Base-by-base conservation (phyloP, 2,797 vertebrate genomes). In the Rhinella marina region DNA sequence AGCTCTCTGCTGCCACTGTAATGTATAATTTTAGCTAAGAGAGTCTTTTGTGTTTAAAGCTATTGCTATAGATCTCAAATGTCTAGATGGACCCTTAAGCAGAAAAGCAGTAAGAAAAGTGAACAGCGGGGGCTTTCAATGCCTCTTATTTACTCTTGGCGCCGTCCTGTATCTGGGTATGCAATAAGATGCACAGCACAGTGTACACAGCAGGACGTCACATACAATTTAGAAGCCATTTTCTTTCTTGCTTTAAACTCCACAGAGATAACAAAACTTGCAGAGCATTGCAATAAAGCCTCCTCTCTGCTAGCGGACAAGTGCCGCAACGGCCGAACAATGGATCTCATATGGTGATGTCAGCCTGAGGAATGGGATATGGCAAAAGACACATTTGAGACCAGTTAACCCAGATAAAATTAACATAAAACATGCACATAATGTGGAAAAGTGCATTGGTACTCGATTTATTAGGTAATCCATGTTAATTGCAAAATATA, bases 121-220 rank as follows among this genome's bases (percentile, higher is more conserved):
- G 75, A 88, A 62, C 82, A 80, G 87, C 82, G 25, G 80, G 82
- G 72, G 70, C 56, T 64, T 64, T 62, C 23, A 56, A 77, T 83
- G 76, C 59, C 59, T 62, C 56, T 85, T 88, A 85, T 88, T 88
- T 84, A 88, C 77, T 81, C 76, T 59, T 25, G 77, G 82, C 57
- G 10, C n/a, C 66, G 13, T 80, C 82, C 68, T 73, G 54, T 73
- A 81, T 88, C 83, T 86, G 88, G 59, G 61, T 82, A 86, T 70
- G 84, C 59, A 88, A 81, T 66, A 81, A 56, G 87, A 88, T 66
- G 77, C 83, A 85, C 25, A 76, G 87, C 32, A 12, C 83, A 64
- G 83, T 48, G 87, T 41, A 76, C 83, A 76, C 87, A 85, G 83
- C 82, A 41, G 87, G 87, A 48, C 10, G 16, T 84, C 64, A 41